Evolutionary conservation across 2,113 vertebrate species (phyloP).

Genomic region (Mustelus asterias): DNA sequence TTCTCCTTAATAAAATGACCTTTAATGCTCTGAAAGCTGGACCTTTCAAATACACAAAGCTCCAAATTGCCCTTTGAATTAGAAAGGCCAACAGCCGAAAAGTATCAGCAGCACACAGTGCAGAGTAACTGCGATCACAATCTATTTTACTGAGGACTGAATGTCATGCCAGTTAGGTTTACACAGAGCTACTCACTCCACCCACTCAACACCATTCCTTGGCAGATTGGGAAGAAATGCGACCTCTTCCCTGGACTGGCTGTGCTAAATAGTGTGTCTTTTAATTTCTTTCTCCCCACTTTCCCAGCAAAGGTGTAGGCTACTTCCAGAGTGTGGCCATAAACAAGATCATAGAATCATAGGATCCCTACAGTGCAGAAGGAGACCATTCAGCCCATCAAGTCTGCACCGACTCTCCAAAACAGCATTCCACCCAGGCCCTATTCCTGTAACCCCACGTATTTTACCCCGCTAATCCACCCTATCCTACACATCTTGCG

Average conservation of each 20-base stretch:
- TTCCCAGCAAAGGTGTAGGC: background rate
- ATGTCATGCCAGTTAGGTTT: background rate
- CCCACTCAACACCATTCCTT: background rate
- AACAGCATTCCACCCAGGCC: too few relatives aligned
- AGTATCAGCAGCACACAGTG: slow-evolving; percentile 31
- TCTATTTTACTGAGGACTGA: background rate
- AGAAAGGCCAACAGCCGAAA: slow-evolving; percentile 11
- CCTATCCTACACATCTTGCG: too few relatives aligned
- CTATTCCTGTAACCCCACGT: too few relatives aligned
- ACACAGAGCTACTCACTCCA: background rate
- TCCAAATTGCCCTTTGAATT: slow-evolving; percentile 28
- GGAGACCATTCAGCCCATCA: too few relatives aligned
- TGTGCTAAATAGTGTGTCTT: background rate
- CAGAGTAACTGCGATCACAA: background rate
- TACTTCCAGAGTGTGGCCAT: background rate
- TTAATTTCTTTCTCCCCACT: background rate
- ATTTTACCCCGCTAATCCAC: too few relatives aligned
- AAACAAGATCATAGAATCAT: background rate
- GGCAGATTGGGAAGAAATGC: background rate
- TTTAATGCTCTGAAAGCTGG: background rate
- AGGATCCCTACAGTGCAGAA: too few relatives aligned
- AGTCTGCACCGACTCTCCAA: too few relatives aligned
- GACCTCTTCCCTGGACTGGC: background rate
- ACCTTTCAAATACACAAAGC: background rate
- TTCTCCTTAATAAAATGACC: slow-evolving; percentile 9